Conservation (phyloP, 2,113 vertebrate species). For the Anoplopoma fimbria region DNA sequence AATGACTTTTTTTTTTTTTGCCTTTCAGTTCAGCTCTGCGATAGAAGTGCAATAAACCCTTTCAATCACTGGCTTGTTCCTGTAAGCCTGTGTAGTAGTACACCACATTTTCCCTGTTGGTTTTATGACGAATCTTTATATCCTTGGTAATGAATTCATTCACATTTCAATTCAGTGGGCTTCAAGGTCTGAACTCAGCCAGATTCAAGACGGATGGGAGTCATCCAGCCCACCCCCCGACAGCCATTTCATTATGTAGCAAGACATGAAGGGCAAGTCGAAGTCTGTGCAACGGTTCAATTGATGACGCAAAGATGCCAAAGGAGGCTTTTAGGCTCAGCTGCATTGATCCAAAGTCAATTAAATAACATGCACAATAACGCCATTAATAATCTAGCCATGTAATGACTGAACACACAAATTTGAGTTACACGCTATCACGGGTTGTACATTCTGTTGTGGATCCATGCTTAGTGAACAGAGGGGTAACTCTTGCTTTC, state of each 20-base stretch:
- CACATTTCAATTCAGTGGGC: conserved; percentile 32
- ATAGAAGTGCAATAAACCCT: not conserved
- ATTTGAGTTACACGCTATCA: conserved; percentile 7
- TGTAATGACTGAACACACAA: not conserved
- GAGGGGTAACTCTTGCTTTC: not conserved
- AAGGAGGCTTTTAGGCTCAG: conserved; percentile 53
- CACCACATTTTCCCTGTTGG: conserved; percentile 16
- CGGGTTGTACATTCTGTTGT: not conserved
- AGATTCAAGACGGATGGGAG: conserved; percentile 5
- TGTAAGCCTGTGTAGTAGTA: not conserved
- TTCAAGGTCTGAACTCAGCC: conserved; percentile 45
- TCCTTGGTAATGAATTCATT: conserved; percentile 34
- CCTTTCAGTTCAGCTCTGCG: not conserved
- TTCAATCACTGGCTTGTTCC: conserved; percentile 31
- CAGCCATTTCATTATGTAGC: conserved; percentile 18
- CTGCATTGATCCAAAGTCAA: conserved; percentile 53
- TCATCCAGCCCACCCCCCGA: conserved; percentile 22
- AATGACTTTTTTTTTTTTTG: too few relatives aligned
- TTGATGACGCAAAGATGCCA: conserved; percentile 46
- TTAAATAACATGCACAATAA: conserved; percentile 50
- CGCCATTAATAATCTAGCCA: not conserved
- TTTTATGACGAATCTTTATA: conserved; percentile 38
- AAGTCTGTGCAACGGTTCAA: conserved; percentile 41
- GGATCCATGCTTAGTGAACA: not conserved
- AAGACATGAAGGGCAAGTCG: conserved; percentile 20